Conservation (phyloP, 2,888 invertebrate species). For the Epistrophe eligans region DNA sequence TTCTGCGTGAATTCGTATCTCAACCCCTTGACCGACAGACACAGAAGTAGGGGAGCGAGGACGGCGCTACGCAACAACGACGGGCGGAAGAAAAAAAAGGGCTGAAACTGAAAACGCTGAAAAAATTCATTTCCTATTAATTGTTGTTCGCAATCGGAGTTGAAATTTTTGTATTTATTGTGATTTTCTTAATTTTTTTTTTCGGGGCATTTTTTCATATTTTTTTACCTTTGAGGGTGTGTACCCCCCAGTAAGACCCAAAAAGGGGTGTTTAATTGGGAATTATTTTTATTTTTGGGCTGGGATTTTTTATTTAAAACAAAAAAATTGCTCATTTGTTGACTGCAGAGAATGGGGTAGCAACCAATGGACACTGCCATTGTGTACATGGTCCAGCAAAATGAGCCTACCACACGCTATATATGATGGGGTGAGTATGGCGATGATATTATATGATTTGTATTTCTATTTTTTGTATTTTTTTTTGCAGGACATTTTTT, state of each 20-base stretch:
- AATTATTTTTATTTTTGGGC: conserved; percentile 62
- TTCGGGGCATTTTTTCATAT: conserved; percentile 50
- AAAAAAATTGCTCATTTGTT: conserved; percentile 64
- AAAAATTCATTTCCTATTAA: conserved; percentile 64
- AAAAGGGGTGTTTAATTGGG: conserved; percentile 64
- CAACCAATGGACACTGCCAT: conserved; percentile 48
- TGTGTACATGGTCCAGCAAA: conserved; percentile 35
- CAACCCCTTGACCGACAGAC: conserved; percentile 76
- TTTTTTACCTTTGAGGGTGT: conserved; percentile 62
- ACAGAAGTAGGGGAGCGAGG: conserved; percentile 17
- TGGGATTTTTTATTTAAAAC: conserved; percentile 20
- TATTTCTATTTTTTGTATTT: conserved; percentile 29
- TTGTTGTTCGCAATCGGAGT: conserved; percentile 43
- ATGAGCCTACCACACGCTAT: conserved; percentile 16
- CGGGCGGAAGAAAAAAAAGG: not conserved
- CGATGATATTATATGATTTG: conserved; percentile 46
- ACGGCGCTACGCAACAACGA: conserved; percentile 9
- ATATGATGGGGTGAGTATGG: conserved; percentile 54
- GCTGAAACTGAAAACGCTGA: conserved; percentile 20
- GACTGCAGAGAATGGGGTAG: conserved; percentile 65
- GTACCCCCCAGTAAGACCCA: conserved; percentile 22
- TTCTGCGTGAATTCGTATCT: conserved; percentile 75
- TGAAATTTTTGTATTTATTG: conserved; percentile 27
- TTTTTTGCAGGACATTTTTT: conserved; percentile 24
- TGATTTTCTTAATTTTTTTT: conserved; percentile 49